These are phyloP conservation scores for Enteromius paludinosus DNA, from an alignment of 2,797 vertebrate species.

Conservation along the genomic window DNA sequence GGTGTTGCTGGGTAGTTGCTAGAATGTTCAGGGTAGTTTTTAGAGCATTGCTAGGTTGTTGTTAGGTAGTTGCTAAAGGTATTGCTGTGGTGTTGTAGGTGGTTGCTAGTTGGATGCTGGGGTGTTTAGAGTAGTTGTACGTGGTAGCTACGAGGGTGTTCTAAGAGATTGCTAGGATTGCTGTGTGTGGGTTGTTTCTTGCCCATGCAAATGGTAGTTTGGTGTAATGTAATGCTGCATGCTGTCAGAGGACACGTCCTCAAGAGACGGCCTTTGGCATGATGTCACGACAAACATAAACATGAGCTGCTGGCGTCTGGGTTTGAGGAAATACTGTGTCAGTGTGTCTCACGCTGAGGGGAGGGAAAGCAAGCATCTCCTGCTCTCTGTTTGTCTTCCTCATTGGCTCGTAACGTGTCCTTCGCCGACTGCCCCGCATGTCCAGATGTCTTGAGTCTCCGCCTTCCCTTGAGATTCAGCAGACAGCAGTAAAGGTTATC, in stretches of 20 bases:
- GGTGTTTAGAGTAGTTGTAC: not conserved
- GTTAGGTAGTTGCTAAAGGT: not conserved
- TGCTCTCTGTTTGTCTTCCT: slow-evolving; percentile 31
- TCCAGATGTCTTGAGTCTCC: slow-evolving; percentile 64
- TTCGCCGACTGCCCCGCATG: slow-evolving; percentile 33
- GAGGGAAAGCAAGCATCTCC: slow-evolving; percentile 19
- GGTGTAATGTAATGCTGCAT: slow-evolving; percentile 60
- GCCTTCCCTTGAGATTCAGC: slow-evolving; percentile 63
- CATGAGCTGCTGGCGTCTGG: slow-evolving; percentile 64
- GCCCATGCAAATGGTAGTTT: slow-evolving; percentile 53
- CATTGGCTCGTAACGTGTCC: slow-evolving; percentile 32
- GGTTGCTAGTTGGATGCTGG: not conserved
- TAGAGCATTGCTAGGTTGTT: not conserved
- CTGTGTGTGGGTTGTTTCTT: slow-evolving; percentile 18
- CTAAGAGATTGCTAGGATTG: not conserved
- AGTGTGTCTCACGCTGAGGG: slow-evolving; percentile 28
- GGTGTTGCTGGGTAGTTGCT: too few species aligned
- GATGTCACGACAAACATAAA: slow-evolving; percentile 68
- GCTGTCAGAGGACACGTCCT: slow-evolving; percentile 59
- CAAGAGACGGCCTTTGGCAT: slow-evolving; percentile 54
- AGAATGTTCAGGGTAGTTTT: not conserved
- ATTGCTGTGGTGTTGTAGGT: slow-evolving; percentile 57
- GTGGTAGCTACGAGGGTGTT: not conserved
- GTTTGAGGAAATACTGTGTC: slow-evolving; percentile 36
- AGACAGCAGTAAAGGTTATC: slow-evolving; percentile 66